Conservation (phyloP, 2,888 invertebrate species). For the Eupithecia pulchellata region DNA sequence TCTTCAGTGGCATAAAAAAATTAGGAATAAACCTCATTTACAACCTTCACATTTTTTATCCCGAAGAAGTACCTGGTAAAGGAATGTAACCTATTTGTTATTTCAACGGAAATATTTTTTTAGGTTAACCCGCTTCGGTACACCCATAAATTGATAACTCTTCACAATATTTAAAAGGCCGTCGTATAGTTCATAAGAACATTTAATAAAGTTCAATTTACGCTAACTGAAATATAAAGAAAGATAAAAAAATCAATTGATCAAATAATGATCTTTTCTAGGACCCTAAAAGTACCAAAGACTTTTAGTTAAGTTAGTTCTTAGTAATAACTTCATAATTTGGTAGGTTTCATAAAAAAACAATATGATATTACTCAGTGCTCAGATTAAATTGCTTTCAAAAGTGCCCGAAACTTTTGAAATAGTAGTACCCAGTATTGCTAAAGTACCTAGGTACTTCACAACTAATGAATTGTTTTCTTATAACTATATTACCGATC, state of each 20-base stretch:
- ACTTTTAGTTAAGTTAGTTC: not conserved
- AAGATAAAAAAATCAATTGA: not conserved
- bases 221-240: not conserved
- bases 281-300: not conserved
- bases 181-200: too few relatives aligned
- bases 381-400: not conserved
- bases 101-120: too few relatives aligned
- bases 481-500: too few relatives aligned
- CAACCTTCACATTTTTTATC: not conserved
- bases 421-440: not conserved
- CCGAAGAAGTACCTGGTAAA: too few relatives aligned
- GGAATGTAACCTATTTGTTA: too few relatives aligned
- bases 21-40: not conserved
- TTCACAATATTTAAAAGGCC: too few relatives aligned
- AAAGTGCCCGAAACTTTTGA: not conserved
- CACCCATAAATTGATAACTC: too few relatives aligned
- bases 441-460: too few relatives aligned
- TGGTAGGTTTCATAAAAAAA: not conserved
- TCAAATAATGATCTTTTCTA: not conserved
- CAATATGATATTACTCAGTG: not conserved
- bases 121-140: too few relatives aligned
- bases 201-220: too few relatives aligned
- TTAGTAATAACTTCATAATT: not conserved
- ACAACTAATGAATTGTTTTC: too few relatives aligned
- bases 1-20: not conserved